A percentile compares a stretch with the other conserved stretches of the same genome.
These are phyloP conservation scores for Drosophila cracens DNA, from an alignment of 2,888 invertebrate species.

Conservation along the genomic window DNA sequence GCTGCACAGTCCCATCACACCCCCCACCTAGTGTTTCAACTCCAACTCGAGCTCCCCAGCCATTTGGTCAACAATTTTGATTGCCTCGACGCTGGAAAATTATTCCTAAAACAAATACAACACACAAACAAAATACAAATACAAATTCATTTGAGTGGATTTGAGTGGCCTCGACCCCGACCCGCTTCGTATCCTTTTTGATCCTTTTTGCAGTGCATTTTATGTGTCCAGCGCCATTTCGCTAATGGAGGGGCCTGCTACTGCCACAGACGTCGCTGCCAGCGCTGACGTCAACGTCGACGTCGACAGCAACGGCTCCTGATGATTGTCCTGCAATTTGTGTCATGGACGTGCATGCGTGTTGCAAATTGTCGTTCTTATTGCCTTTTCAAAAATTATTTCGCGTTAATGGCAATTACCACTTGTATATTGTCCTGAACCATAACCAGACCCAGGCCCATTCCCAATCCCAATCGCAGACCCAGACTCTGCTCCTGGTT, in stretches of 20 bases:
- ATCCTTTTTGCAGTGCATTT: constrained; percentile 73
- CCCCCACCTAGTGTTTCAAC: neutral
- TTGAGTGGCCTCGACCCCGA: constrained; percentile 29
- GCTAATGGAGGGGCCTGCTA: constrained; percentile 49
- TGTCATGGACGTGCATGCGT: constrained; percentile 57
- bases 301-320: constrained; percentile 31
- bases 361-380: constrained; percentile 72
- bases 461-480: neutral
- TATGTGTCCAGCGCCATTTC: constrained; percentile 61
- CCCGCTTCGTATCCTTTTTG: constrained; percentile 43
- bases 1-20: neutral
- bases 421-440: constrained; percentile 62
- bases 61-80: constrained; percentile 75
- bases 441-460: neutral
- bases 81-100: constrained; percentile 69
- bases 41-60: neutral
- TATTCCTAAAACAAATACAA: constrained; percentile 73
- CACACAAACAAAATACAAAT: constrained; percentile 50
- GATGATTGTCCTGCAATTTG: constrained; percentile 74
- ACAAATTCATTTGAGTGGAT: constrained; percentile 81
- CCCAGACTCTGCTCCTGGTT: neutral
- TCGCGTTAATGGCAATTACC: constrained; percentile 81
- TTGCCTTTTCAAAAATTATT: constrained; percentile 81
- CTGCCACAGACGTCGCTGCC: constrained; percentile 20
- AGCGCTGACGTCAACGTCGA: constrained; percentile 8